Percentiles rank a stretch among this genome's conserved stretches.
These are phyloP conservation scores for Spilosoma lubricipeda DNA, from an alignment of 2,888 invertebrate species.

Conservation along the genomic window DNA sequence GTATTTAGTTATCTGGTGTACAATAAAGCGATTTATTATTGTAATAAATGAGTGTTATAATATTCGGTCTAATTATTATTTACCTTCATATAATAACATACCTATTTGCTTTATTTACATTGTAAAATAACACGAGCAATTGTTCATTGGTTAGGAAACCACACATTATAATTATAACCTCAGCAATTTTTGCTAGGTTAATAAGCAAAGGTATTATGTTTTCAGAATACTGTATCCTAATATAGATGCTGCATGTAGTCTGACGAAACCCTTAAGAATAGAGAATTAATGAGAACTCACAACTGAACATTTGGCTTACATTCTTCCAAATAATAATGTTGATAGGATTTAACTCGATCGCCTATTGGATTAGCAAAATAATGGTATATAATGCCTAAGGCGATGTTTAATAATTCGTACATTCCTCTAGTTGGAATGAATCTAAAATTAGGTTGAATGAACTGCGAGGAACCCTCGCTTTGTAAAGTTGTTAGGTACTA, in stretches of 20 bases:
- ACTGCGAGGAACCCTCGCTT: slow-evolving; percentile 1
- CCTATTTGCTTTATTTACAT: background rate
- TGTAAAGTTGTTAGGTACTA: slow-evolving; percentile 6
- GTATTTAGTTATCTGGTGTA: too few relatives aligned
- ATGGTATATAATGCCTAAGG: background rate
- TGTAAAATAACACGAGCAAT: background rate
- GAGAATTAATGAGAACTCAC: background rate
- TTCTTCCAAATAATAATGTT: background rate
- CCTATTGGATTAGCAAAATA: background rate
- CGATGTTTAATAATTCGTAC: background rate
- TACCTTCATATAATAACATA: background rate
- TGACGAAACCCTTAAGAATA: background rate
- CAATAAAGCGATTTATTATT: too few relatives aligned
- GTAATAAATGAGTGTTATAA: slow-evolving; percentile 16
- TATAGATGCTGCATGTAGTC: background rate
- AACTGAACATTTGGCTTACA: background rate
- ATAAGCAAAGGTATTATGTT: background rate
- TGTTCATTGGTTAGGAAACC: background rate
- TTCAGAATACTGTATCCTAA: background rate
- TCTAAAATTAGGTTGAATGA: slow-evolving; percentile 31
- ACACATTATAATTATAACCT: background rate
- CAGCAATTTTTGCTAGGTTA: background rate
- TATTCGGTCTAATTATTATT: background rate
- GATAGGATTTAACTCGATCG: background rate
- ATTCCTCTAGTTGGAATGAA: background rate